These are phyloP conservation scores for Sesamia nonagrioides DNA, from an alignment of 1,140 invertebrate genomes.

Conservation along the genomic window DNA sequence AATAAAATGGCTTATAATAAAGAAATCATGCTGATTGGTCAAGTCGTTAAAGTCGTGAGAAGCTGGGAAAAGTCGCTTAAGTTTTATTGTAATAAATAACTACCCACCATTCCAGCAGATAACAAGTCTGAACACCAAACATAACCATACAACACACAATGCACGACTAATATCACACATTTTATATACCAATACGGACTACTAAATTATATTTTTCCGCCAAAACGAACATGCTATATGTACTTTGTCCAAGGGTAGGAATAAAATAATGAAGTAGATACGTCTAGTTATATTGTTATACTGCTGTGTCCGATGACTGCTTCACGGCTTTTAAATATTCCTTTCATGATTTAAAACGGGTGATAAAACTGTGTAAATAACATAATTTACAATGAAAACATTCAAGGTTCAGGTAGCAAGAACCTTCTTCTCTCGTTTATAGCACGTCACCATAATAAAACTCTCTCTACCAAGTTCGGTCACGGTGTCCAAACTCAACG, in stretches of 20 bases:
- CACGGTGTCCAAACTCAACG: no score
- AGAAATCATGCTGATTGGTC: no score
- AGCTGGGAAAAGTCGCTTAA: no score
- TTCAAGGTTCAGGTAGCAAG: not conserved
- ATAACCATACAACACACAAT: conserved; percentile 3
- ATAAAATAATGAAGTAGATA: conserved; percentile 9
- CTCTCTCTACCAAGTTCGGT: no score
- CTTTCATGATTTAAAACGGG: conserved; percentile 18
- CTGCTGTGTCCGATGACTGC: not conserved
- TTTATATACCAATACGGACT: not conserved
- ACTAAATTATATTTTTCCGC: not conserved
- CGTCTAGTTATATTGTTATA: conserved; percentile 2
- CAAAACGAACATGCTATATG: not conserved
- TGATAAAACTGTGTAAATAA: conserved; percentile 29
- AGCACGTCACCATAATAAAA: no score
- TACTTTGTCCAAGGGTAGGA: not conserved
- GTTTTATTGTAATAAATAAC: not conserved
- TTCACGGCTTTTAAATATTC: conserved; percentile 17
- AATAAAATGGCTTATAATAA: no score
- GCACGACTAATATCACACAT: conserved; percentile 24
- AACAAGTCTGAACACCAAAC: not conserved
- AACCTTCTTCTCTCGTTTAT: not conserved
- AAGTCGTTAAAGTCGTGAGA: no score
- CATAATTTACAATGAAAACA: not conserved
- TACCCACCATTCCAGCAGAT: conserved; percentile 13